Conservation (phyloP, 2,888 invertebrate species). For the Tenthredo scrophulariae region DNA sequence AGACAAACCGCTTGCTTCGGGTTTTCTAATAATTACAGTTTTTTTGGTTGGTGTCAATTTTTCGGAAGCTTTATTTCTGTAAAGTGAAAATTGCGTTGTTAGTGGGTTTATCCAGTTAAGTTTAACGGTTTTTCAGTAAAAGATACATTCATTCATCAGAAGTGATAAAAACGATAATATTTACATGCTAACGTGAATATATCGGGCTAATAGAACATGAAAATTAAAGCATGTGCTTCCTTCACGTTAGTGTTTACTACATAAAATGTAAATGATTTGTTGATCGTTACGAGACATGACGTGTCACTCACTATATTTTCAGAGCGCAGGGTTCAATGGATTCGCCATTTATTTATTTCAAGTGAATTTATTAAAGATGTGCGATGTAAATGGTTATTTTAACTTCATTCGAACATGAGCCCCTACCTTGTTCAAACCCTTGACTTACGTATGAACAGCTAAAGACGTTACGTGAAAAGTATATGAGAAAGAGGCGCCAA, state of each 20-base stretch:
- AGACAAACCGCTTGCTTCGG: neutral
- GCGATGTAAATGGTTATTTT: neutral
- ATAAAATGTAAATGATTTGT: constrained; percentile 28
- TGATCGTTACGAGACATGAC: constrained; percentile 26
- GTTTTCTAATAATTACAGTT: neutral
- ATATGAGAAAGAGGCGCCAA: neutral
- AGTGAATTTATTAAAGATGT: neutral
- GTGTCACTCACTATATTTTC: neutral
- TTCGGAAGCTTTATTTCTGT: neutral
- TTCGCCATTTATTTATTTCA: neutral
- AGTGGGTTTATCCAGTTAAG: neutral
- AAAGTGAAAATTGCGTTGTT: neutral
- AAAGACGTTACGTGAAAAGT: constrained; percentile 12
- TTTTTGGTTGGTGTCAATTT: neutral
- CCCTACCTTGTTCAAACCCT: neutral
- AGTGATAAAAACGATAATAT: neutral
- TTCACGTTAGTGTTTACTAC: constrained; percentile 27
- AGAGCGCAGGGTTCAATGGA: neutral
- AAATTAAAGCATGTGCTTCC: constrained; percentile 14
- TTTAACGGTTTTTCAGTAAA: neutral
- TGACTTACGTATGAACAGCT: neutral
- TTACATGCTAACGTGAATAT: neutral
- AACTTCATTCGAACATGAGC: neutral
- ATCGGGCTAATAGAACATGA: neutral
- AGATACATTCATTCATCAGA: neutral